phyloP scores from a whole-genome alignment of 1,140 invertebrate species.

The Pteromalus puparum region DNA sequence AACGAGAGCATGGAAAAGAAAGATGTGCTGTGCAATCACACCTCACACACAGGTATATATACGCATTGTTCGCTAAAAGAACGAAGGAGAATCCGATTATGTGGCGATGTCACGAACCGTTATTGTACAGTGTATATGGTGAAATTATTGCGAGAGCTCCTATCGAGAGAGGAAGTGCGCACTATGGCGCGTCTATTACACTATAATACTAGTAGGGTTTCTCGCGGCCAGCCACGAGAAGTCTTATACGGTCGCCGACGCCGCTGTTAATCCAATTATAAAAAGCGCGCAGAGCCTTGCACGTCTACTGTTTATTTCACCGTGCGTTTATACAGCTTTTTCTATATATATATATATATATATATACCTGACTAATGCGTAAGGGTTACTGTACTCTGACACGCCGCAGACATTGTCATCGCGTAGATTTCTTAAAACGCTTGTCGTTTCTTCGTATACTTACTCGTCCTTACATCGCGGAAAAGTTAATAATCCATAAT shows the following conservation, averaged over 20 bases:
- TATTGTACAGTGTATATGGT: not conserved
- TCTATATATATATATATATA: not conserved
- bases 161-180: not conserved
- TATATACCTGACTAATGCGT: no score
- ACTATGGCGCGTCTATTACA: not conserved
- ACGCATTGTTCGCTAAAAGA: not conserved
- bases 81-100: not conserved
- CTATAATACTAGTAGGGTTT: conserved; percentile 51
- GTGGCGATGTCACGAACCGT: not conserved
- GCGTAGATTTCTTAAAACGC: not conserved
- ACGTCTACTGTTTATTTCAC: conserved; percentile 3
- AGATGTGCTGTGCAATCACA: not conserved
- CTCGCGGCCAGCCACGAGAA: conserved; percentile 50
- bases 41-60: not conserved
- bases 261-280: conserved; percentile 60
- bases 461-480: no score
- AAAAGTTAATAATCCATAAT: no score
- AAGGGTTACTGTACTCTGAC: conserved; percentile 23
- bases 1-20: not conserved
- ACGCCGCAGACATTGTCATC: not conserved
- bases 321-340: not conserved
- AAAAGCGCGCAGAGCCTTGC: conserved; percentile 4
- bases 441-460: no score
- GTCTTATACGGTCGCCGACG: conserved; percentile 55
- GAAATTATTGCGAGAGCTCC: no score